Percentiles rank a stretch among this genome's conserved stretches.
These are phyloP conservation scores for Hylaea fasciaria DNA, from an alignment of 2,888 invertebrate genomes.

Conservation along the genomic window DNA sequence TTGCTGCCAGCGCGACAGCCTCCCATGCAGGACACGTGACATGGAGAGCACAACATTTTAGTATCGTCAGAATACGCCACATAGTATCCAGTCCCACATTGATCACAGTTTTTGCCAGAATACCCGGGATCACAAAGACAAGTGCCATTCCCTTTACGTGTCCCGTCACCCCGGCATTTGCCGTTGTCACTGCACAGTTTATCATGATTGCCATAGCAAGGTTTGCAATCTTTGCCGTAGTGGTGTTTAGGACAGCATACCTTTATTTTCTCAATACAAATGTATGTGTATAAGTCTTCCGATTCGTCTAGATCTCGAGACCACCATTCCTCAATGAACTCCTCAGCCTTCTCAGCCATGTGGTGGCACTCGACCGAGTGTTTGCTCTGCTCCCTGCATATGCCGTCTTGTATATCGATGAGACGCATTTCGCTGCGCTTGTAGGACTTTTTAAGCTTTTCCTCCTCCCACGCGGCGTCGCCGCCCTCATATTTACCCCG, in stretches of 20 bases:
- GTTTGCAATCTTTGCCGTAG: constrained; percentile 92
- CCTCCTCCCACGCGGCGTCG: constrained; percentile 97
- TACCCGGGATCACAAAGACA: constrained; percentile 95
- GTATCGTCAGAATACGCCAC: constrained; percentile 89
- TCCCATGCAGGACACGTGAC: constrained; percentile 91
- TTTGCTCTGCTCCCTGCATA: constrained; percentile 91
- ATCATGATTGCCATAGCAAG: constrained; percentile 90
- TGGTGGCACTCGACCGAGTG: constrained; percentile 92
- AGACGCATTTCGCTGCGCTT: constrained; percentile 94
- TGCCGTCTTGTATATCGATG: constrained; percentile 94
- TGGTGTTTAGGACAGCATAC: constrained; percentile 94
- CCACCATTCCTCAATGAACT: constrained; percentile 95
- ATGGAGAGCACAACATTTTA: constrained; percentile 90
- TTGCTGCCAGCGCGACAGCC: constrained; percentile 90
- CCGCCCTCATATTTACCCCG: constrained; percentile 96
- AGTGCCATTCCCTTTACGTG: constrained; percentile 95
- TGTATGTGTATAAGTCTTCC: constrained; percentile 80
- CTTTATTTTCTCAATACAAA: constrained; percentile 91
- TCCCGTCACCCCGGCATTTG: constrained; percentile 92
- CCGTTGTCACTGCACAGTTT: constrained; percentile 93
- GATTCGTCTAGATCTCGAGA: constrained; percentile 81
- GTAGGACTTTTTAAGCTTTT: constrained; percentile 92
- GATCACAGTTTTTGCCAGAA: constrained; percentile 89
- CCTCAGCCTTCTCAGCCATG: constrained; percentile 93
- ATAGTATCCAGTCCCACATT: constrained; percentile 91